Evolutionary conservation across 1,140 invertebrate species (phyloP), one percentile per base, ranked within the genome.

Genomic region (Aleiodes sp.): DNA sequence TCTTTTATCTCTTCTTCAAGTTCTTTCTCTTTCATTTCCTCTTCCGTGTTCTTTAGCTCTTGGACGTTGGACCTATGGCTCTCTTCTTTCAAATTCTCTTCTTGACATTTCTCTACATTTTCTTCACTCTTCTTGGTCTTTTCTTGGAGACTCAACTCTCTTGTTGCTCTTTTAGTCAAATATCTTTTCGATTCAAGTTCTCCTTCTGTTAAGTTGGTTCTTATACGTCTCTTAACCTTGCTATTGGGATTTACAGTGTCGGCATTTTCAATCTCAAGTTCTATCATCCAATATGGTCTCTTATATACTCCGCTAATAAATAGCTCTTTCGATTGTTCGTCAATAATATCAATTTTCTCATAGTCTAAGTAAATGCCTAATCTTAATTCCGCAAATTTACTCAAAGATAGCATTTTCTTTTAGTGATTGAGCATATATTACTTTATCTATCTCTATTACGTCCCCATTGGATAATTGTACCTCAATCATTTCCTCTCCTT

Each of bases 211-310:
- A 39, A 35, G 33, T 63, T 63, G 1, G 16, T 39, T 35, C 16
- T 39, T 12, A 57, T 12, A 33, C 14, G n/a, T 65, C 31, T 65
- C 16, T 12, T 41, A n/a, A 52, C 10, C 7, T 19, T 21, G 26
- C 37, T 21, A 21, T 14, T 12, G 37, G 26, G n/a, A 14, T 29
- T 21, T 2, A 28, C 35, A 14, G 10, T 16, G 35, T 28, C 16
- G 12, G 10, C 10, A 41, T 14, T 65, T 29, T 62, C 59, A 21
- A 72, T 41, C 26, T 68, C 41, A 21, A 68, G n/a, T 43, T 64
- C 61, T 8, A 70, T 60, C 12, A 68, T 69, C 65, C 73, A 74
- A 68, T 41, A 70, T 10, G 70, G 70, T 57, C 68, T 67, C 21
- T 70, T 35, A 14, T 74, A 68, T 1, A 61, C 65, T 4, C 70